Evolutionary conservation across 2,888 invertebrate genomes (phyloP), one percentile per base, ranked within the genome.

Genomic region (Trissoscelio sp.): DNA sequence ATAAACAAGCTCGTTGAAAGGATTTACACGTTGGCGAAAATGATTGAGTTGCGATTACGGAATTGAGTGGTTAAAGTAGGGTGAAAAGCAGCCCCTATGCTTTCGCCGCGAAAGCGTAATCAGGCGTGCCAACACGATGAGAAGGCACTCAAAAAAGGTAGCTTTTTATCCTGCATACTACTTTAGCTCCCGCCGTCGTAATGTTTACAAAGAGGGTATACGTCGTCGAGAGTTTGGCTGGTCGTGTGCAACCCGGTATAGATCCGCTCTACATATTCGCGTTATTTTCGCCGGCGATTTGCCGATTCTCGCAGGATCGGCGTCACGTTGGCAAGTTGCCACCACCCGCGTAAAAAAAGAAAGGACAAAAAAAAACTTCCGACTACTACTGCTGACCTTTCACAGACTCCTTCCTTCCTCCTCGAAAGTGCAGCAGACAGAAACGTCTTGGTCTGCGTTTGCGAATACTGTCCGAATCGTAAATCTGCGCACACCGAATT

Each of bases 331-430:
- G 81, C 81, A 64, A 58, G 22, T 2, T 34, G 81, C 81, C 81
- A 74, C 16, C n/a, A n/a, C 7, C 34, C 16, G 34, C 12, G 7
- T 28, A 58, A 81, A 79, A 75, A 72, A 18, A n/a, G n/a, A n/a
- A n/a, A n/a, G n/a, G n/a, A n/a, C n/a, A n/a, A n/a, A n/a, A n/a
- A n/a, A n/a, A n/a, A n/a, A n/a, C n/a, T n/a, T n/a, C n/a, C n/a
- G 24, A 39, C 75, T 24, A 60, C 77, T 53, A 11, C 51, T 75
- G 83, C 83, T 83, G 81, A 83, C 83, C 83, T 81, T 83, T 83
- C 78, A 69, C 42, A 44, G 70, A 58, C 64, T 67, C 9, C 20
- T 58, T 67, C n/a, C 39, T 79, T 66, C 42, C 74, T 67, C 34
- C 74, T 81, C 46, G 55, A 73, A 67, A 55, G 72, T 72, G 75